phyloP scores from a whole-genome alignment of 2,888 invertebrate genomes.

The Meghimatium bilineatum region DNA sequence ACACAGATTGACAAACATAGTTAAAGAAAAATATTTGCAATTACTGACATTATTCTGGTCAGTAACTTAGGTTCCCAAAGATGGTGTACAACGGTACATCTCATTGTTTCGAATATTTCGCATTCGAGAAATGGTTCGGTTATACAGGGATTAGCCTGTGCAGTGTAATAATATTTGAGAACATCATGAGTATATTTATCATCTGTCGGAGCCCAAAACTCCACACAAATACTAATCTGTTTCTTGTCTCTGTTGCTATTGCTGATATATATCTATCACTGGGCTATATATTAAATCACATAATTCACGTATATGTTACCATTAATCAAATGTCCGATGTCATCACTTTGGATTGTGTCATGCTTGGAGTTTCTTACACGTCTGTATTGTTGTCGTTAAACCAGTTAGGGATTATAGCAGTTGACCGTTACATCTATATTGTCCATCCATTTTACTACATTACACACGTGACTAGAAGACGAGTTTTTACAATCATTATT shows the following conservation, averaged over 20 bases:
- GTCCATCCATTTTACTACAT: constrained; percentile 6
- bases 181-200: background rate
- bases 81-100: no score
- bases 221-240: background rate
- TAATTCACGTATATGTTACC: background rate
- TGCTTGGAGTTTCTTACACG: background rate
- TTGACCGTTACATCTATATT: constrained; percentile 31
- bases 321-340: background rate
- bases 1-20: no score
- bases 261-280: background rate
- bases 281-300: background rate
- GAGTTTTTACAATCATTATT: background rate
- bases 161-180: background rate
- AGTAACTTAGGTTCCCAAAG: no score
- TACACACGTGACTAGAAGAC: background rate
- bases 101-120: no score
- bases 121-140: no score
- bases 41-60: no score
- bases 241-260: background rate
- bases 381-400: background rate
- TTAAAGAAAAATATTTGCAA: no score
- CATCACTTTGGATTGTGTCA: background rate
- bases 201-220: background rate
- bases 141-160: no score
- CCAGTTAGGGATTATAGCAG: background rate